Evolutionary conservation across 2,888 invertebrate species (phyloP), one percentile per base, ranked within the genome.

Genomic region (Thera obeliscata): DNA sequence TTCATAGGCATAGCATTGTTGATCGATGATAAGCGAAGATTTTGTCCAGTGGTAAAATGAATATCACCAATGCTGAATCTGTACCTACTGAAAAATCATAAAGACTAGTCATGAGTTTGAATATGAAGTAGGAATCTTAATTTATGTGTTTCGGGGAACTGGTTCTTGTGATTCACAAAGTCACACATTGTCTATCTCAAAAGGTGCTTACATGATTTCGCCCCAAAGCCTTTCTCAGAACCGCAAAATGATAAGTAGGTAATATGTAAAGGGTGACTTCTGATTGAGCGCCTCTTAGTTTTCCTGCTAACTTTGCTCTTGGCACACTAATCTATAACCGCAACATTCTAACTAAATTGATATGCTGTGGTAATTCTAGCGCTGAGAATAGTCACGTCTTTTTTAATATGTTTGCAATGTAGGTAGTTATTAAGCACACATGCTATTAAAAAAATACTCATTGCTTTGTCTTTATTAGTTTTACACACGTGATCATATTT

Each of bases 311-410:
- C 50, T 65, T 64, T 59, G 56, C 54, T 58, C 57, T 70, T 67
- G 61, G 62, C 66, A 68, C 64, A 65, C 52, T 65, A 61, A 70
- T 69, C 66, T 64, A 58, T 69, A 69, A 74, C 74, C 75, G 66
- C 75, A 75, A 60, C 62, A 63, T 74, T 74, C 72, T 61, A 12
- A 64, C 70, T 75, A 74, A 75, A 69, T 72, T 68, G 66, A 72
- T 72, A 71, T 49, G 61, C 57, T 50, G 63, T 64, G 66, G 67
- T 68, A 64, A 70, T 68, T 70, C 60, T 64, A 70, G 67, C 33
- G 50, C 60, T 64, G 57, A 67, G 73, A 72, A 60, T 63, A 71
- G 72, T 74, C 75, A 75, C 72, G 69, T 75, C 65, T 74, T 72
- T 70, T 67, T 61, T 66, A 72, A 71, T 72, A 71, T 70, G 71